A percentile compares a stretch with the other conserved stretches of the same genome.
Evolutionary conservation across 37 sponge, comb jelly and placozoan genomes (phyloP).

Genomic region (Oscarella lobularis): DNA sequence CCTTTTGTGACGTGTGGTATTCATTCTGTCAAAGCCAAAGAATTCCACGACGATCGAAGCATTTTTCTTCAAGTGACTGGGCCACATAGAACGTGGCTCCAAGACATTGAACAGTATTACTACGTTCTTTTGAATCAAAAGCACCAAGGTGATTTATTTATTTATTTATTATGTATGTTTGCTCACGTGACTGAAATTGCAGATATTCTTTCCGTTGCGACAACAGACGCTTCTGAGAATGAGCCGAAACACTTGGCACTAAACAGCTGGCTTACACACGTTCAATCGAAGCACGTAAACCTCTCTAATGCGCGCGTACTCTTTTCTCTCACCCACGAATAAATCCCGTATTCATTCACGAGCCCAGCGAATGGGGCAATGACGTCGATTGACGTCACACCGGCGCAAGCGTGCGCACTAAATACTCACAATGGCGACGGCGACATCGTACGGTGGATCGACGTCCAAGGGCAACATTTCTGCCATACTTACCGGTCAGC

Average conservation of each 20-base stretch:
- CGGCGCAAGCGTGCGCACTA: no score
- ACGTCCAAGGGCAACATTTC: neutral
- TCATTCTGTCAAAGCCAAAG: no score
- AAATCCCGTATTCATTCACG: neutral
- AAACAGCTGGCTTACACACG: neutral
- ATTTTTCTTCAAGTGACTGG: constrained; percentile 58
- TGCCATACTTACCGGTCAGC: neutral
- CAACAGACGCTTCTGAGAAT: no score
- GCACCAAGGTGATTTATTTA: no score
- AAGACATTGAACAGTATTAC: constrained; percentile 36
- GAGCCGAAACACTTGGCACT: no score
- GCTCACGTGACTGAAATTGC: no score
- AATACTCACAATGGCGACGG: no score
- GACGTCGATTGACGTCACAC: no score
- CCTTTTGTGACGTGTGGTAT: no score
- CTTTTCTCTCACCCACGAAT: neutral
- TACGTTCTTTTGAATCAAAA: constrained; percentile 13
- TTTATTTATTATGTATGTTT: no score
- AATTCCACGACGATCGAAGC: no score
- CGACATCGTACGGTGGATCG: neutral
- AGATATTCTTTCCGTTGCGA: no score
- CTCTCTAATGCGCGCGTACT: neutral
- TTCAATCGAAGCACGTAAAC: neutral
- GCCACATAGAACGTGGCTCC: constrained; percentile 67
- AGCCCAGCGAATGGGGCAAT: neutral